Percentiles rank a stretch among this genome's conserved stretches.
These are phyloP conservation scores for Istiophorus platypterus DNA, from an alignment of 2,113 vertebrate genomes.

Conservation along the genomic window DNA sequence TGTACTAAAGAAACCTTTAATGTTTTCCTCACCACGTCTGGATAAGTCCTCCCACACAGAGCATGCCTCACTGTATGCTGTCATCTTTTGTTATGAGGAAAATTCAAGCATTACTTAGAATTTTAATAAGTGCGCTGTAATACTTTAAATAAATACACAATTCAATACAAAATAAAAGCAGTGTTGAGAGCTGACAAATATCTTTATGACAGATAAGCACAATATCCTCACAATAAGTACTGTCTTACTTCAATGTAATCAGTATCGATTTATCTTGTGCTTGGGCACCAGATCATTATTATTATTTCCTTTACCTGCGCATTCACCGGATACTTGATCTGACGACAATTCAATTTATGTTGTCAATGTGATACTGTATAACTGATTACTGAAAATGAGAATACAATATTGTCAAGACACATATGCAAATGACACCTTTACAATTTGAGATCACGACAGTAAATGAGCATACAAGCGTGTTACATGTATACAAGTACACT, in stretches of 20 bases:
- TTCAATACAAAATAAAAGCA: not conserved
- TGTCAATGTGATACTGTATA: slow-evolving; percentile 5
- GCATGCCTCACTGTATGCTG: slow-evolving; percentile 14
- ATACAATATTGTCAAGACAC: slow-evolving; percentile 14
- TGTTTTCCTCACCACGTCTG: slow-evolving; percentile 12
- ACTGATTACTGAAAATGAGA: slow-evolving; percentile 1
- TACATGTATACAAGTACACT: not conserved
- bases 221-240: not conserved
- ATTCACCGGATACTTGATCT: not conserved
- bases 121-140: slow-evolving; percentile 9
- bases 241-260: not conserved
- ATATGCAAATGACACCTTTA: slow-evolving; percentile 33
- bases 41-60: slow-evolving; percentile 57
- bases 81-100: slow-evolving; percentile 26
- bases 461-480: not conserved
- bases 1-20: not conserved
- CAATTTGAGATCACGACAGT: slow-evolving; percentile 9
- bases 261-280: too few species aligned
- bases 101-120: slow-evolving; percentile 18
- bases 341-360: not conserved
- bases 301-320: not conserved
- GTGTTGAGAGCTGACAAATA: not conserved
- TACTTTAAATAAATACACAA: slow-evolving; percentile 8
- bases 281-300: too few species aligned
- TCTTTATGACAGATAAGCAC: not conserved